phyloP scores from a whole-genome alignment of 2,888 invertebrate genomes.

The Lepidonotus clava region DNA sequence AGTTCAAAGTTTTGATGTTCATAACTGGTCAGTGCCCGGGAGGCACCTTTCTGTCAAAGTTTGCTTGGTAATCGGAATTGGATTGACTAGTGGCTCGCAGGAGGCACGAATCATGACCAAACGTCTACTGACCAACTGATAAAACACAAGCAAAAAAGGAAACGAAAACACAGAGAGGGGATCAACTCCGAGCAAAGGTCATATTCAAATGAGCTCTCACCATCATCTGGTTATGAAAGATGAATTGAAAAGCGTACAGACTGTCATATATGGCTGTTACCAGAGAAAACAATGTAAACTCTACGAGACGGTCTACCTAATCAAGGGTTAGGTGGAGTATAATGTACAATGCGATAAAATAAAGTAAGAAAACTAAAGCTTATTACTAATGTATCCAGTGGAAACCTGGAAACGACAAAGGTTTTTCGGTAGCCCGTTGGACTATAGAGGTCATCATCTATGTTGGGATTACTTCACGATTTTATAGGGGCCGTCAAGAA shows the following conservation, averaged over 20 bases:
- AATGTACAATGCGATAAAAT: not conserved
- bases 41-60: no score
- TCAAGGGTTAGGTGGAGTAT: not conserved
- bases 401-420: no score
- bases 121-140: not conserved
- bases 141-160: slow-evolving; percentile 20
- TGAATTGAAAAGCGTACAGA: slow-evolving; percentile 39
- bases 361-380: not conserved
- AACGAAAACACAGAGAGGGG: not conserved
- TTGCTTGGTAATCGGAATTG: not conserved
- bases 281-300: slow-evolving; percentile 15
- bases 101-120: not conserved
- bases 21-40: no score
- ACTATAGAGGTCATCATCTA: no score
- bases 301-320: not conserved
- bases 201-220: slow-evolving; percentile 32
- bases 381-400: not conserved
- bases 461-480: no score
- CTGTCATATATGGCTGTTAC: slow-evolving; percentile 21
- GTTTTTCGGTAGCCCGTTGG: no score
- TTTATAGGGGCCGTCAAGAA: not conserved
- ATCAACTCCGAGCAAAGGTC: slow-evolving; percentile 6
- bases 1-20: no score
- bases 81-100: not conserved
- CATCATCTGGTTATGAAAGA: slow-evolving; percentile 31